Base-by-base conservation (phyloP, 2,888 invertebrate species). In the Sesamia inferens region DNA sequence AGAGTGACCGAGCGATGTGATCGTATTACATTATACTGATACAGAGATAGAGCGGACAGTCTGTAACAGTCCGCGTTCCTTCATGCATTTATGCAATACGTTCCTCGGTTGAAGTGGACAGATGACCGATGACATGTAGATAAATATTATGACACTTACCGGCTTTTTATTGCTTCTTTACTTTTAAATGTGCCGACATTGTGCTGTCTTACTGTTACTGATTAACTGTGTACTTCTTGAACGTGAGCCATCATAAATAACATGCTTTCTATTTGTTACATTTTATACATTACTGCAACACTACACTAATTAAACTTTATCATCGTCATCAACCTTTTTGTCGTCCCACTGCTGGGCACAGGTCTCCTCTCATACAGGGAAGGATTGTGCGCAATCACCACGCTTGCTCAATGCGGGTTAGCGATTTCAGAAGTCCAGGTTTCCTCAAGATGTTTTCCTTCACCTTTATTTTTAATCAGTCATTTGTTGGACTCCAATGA, bases 1-100 rank as follows among this genome's bases (percentile, higher is more conserved):
- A 90, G 89, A 89, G 89, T 89, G 83, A 88, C 89, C 89, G 88
- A 87, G 63, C 87, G 78, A 84, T 81, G 81, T 81, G 84, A 85
- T 87, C 84, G 82, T 82, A 79, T 82, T 81, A 85, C 83, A 71
- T 61, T 72, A 62, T 70, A 74, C 71, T 79, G 76, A 76, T 77
- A 74, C 61, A 19, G 14, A 73, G 82, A 84, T 79, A 72, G 62
- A 19, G 70, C 61, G 57, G 72, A 79, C 80, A 44, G 68, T 57
- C 24, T 54, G 70, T 11, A 61, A 44, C 71, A 61, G 71, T 24
- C 13, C 68, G 61, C 68, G 68, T 63, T 54, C 67, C 24, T 57
- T 71, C 71, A 77, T 87, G 71, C 81, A 76, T 83, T 72, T 79
- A 70, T 82, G 82, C 82, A 84, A 82, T 77, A 61, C 54, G 66